Conservation (phyloP, 2,113 vertebrate genomes). For the Pipa parva region DNA sequence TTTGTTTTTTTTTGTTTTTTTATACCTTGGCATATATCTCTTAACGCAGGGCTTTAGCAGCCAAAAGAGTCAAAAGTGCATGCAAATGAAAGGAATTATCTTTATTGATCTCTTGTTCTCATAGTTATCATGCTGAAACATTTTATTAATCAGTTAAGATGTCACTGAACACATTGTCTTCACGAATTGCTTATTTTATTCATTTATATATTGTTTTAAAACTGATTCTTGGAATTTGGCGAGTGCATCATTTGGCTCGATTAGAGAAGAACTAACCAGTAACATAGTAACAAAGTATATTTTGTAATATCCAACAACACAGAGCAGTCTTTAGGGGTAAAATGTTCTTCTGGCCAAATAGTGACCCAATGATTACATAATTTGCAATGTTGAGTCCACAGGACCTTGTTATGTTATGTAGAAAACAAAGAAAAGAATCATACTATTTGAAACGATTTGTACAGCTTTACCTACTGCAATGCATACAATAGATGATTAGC, state of each 20-base stretch:
- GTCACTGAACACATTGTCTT: too few species aligned
- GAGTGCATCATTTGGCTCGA: neutral
- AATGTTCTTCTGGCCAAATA: neutral
- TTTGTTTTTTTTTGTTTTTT: too few species aligned
- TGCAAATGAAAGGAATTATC: constrained; percentile 58
- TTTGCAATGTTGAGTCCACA: neutral
- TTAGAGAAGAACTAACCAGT: neutral
- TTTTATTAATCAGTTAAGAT: neutral
- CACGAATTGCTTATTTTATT: neutral
- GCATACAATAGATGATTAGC: too few species aligned
- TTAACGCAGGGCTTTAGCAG: constrained; percentile 54
- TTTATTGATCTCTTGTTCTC: constrained; percentile 43
- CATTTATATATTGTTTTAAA: neutral
- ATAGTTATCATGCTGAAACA: neutral
- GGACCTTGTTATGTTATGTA: neutral
- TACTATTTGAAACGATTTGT: neutral
- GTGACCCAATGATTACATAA: neutral
- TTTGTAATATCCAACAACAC: neutral
- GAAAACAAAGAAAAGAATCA: neutral
- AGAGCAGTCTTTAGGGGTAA: neutral
- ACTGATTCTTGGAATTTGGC: neutral
- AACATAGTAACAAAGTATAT: neutral
- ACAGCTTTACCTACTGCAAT: too few species aligned
- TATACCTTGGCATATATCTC: constrained; percentile 58
- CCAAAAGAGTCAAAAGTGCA: constrained; percentile 53